These are phyloP conservation scores for Euthynnus affinis DNA, from an alignment of 2,797 vertebrate species.

Conservation along the genomic window DNA sequence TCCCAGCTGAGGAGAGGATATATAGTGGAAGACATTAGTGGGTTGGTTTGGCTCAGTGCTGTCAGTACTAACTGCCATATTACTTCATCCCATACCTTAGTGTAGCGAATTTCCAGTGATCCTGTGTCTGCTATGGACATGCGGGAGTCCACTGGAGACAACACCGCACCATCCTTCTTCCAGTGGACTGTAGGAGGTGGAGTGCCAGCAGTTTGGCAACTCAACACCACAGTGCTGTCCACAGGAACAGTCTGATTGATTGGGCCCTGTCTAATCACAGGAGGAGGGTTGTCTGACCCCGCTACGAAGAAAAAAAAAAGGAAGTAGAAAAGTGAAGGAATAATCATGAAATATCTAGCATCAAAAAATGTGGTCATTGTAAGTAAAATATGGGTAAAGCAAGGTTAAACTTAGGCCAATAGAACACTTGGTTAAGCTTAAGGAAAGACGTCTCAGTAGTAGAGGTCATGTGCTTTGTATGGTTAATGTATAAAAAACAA, in stretches of 20 bases:
- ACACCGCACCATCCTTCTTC: conserved; percentile 90
- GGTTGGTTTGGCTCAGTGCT: neutral
- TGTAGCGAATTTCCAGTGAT: conserved; percentile 91
- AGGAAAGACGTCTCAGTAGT: neutral
- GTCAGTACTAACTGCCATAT: neutral
- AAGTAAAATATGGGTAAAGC: neutral
- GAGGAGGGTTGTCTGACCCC: conserved; percentile 93
- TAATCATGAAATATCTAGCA: neutral
- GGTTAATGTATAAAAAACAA: neutral
- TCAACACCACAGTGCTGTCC: conserved; percentile 90
- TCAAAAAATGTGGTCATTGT: conserved; percentile 2
- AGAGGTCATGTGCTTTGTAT: neutral
- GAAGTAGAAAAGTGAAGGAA: neutral
- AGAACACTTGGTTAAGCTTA: neutral
- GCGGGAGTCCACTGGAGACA: conserved; percentile 92
- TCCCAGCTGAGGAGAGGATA: conserved; percentile 86
- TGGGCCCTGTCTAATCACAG: conserved; percentile 95
- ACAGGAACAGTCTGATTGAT: conserved; percentile 94
- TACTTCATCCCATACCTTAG: conserved; percentile 86
- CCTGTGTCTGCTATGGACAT: conserved; percentile 90
- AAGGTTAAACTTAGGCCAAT: neutral
- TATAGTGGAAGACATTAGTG: neutral
- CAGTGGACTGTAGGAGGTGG: conserved; percentile 91
- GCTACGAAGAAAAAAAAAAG: conserved; percentile 42
- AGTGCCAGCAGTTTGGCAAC: conserved; percentile 88